Percentiles rank a stretch among this genome's conserved stretches.
Conservation (phyloP, 2,797 vertebrate species). For the Sebastes steindachneri region DNA sequence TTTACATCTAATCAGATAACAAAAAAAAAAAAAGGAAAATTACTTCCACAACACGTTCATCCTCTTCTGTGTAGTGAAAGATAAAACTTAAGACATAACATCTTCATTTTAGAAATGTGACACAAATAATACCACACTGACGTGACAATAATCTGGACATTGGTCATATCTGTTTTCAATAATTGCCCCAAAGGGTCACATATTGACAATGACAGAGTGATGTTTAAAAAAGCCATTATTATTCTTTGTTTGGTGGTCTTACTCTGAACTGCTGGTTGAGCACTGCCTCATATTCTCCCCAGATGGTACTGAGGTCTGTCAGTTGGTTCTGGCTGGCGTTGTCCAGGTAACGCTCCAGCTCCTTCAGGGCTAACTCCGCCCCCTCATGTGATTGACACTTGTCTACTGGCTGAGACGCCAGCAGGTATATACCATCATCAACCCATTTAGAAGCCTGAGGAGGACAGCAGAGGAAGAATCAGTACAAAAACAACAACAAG, state of each 20-base stretch:
- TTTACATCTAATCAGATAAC: background rate
- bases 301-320: slow-evolving; percentile 85
- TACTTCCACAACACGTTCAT: background rate
- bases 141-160: background rate
- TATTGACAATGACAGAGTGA: background rate
- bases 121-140: background rate
- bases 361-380: slow-evolving; percentile 93
- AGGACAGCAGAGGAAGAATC: background rate
- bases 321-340: slow-evolving; percentile 86
- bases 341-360: slow-evolving; percentile 94
- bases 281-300: slow-evolving; percentile 88
- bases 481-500: background rate
- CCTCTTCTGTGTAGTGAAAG: background rate
- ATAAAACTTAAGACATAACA: background rate
- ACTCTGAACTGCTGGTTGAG: slow-evolving; percentile 92
- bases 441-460: slow-evolving; percentile 93
- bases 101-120: background rate
- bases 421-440: slow-evolving; percentile 94
- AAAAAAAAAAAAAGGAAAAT: background rate
- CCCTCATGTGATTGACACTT: slow-evolving; percentile 98
- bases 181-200: background rate
- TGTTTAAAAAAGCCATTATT: background rate
- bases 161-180: background rate
- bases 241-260: slow-evolving; percentile 8
- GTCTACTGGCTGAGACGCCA: slow-evolving; percentile 96